Evolutionary conservation across 23 tunicate genomes (phyloP), one percentile per base, ranked within the genome.

Genomic region (Botrylloides violaceus): DNA sequence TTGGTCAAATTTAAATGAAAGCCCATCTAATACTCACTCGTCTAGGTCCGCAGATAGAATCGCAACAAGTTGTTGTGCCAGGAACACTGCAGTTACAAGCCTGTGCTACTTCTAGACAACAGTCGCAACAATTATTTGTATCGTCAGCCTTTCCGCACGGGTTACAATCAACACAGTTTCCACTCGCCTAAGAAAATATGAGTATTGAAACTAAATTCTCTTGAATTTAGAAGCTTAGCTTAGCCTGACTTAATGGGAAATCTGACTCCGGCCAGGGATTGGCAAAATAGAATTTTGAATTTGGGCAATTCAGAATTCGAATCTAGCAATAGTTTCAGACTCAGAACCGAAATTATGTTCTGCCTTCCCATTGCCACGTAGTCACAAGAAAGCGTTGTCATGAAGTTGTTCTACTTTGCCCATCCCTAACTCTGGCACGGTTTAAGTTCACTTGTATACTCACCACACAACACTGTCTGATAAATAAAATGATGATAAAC

Each of bases 401-500:
- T n/a, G n/a, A n/a, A n/a, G n/a, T n/a, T 21, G 0, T 49, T 49
- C n/a, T 49, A 19, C 20, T 49, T 19, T 19, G n/a, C n/a, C n/a
- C 58, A 49, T 1, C n/a, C 0, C 58, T 0, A 0, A 49, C 58
- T n/a, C n/a, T n/a, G n/a, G n/a, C n/a, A n/a, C n/a, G n/a, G n/a
- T n/a, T n/a, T n/a, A 1, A 49, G n/a, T 19, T 49, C n/a, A 19
- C 20, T 49, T 21, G n/a, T n/a, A 29, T 60, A 66, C 81, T 74
- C 66, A 85, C 94, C 77, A 73, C 80, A 32, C 73, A 32, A 57
- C 94, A 85, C 83, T 85, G 94, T 26, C 94, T 56, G 15, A 85
- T 38, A 27, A 72, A 63, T 5, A 85, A 27, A 4, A 80, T 28
- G 24, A 85, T 66, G 18, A 58, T 58, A 48, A 85, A 30, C 3